These are phyloP conservation scores for Eutrigla gurnardus DNA, from an alignment of 2,797 vertebrate species.

Conservation along the genomic window DNA sequence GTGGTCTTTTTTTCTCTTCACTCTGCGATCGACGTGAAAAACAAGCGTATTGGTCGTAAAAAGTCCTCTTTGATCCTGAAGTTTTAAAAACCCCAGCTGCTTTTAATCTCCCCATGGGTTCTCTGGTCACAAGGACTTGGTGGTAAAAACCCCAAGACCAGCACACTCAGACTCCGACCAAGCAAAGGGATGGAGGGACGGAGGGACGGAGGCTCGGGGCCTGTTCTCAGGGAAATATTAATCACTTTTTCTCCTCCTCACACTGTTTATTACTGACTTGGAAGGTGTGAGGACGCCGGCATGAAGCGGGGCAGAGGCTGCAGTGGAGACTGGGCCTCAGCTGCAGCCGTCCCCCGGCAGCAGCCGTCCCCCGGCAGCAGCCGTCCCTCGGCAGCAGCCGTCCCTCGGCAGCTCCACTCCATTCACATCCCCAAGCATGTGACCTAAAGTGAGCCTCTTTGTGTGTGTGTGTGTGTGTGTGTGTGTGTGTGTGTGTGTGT, in stretches of 20 bases:
- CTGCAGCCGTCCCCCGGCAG: too few relatives aligned
- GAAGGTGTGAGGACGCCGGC: constrained; percentile 52
- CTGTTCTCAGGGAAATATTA: constrained; percentile 34
- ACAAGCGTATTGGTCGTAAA: constrained; percentile 12
- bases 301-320: constrained; percentile 51
- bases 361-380: too few relatives aligned
- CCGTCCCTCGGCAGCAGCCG: too few relatives aligned
- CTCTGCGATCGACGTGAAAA: constrained; percentile 26
- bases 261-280: constrained; percentile 47
- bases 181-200: constrained; percentile 29
- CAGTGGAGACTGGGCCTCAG: constrained; percentile 70
- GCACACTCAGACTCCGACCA: constrained; percentile 17
- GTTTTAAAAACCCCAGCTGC: constrained; percentile 13
- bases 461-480: too few relatives aligned
- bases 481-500: too few relatives aligned
- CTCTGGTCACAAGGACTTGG: constrained; percentile 19
- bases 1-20: constrained; percentile 4
- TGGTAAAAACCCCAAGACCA: constrained; percentile 19
- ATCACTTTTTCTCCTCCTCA: constrained; percentile 46
- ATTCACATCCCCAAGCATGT: constrained; percentile 54
- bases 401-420: constrained; percentile 9
- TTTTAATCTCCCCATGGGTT: constrained; percentile 25
- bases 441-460: constrained; percentile 33
- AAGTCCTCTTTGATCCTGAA: background rate
- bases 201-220: constrained; percentile 11